A percentile compares a stretch with the other conserved stretches of the same genome.
Evolutionary conservation across 1,140 invertebrate genomes (phyloP).

Genomic region (Vollenhovia emeryi): DNA sequence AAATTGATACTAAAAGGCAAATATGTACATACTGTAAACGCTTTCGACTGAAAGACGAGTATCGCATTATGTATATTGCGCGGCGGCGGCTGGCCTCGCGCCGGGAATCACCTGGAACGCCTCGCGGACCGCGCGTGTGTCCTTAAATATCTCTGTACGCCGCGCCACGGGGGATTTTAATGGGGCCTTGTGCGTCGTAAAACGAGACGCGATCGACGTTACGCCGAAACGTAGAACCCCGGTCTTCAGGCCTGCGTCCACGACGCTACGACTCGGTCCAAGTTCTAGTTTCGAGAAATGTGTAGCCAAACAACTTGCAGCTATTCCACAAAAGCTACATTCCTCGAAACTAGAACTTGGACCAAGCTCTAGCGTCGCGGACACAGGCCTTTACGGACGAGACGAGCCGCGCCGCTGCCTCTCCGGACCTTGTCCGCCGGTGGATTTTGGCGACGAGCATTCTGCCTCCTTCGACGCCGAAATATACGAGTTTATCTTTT

Average conservation of each 20-base stretch:
- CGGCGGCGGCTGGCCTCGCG: constrained; percentile 24
- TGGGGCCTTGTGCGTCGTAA: constrained; percentile 21
- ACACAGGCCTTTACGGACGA: too few relatives aligned
- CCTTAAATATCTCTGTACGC: constrained; percentile 26
- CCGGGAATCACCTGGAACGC: constrained; percentile 38
- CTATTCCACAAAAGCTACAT: too few relatives aligned
- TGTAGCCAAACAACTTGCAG: too few relatives aligned
- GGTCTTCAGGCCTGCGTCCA: too few relatives aligned
- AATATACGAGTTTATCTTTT: not conserved
- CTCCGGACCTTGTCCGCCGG: not conserved
- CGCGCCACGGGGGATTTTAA: constrained; percentile 3
- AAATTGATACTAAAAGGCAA: constrained; percentile 56
- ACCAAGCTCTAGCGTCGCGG: too few relatives aligned
- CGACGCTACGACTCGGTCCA: too few relatives aligned
- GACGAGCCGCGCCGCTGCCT: not conserved
- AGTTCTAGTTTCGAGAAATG: too few relatives aligned
- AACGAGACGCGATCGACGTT: constrained; percentile 27
- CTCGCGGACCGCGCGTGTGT: constrained; percentile 19
- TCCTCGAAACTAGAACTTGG: too few relatives aligned
- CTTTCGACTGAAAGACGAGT: constrained; percentile 53
- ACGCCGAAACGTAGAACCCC: not conserved
- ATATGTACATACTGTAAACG: constrained; percentile 55
- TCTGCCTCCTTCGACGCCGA: not conserved
- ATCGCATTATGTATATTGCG: constrained; percentile 49
- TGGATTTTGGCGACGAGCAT: not conserved